phyloP scores from a whole-genome alignment of 2,888 invertebrate species.

The Sussaba pulchella region DNA sequence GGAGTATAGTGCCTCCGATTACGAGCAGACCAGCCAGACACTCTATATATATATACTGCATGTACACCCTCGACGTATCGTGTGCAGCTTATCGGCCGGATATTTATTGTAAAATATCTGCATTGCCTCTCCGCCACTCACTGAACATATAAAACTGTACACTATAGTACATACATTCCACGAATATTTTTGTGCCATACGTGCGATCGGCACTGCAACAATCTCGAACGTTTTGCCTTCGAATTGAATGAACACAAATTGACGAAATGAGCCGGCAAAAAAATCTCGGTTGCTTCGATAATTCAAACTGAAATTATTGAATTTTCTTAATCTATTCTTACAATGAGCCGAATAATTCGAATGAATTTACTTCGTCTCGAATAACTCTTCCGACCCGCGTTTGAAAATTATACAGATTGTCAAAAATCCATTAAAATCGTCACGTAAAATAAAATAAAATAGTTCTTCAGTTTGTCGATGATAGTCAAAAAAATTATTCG shows the following conservation, averaged over 20 bases:
- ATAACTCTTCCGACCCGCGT: too few relatives aligned
- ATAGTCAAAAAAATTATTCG: background rate
- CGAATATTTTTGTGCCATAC: conserved; percentile 4
- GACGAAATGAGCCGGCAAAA: conserved; percentile 37
- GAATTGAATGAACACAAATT: conserved; percentile 70
- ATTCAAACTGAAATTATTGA: too few relatives aligned
- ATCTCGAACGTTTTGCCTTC: conserved; percentile 68
- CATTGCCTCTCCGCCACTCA: conserved; percentile 70
- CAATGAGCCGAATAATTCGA: too few relatives aligned
- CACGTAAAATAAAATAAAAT: too few relatives aligned
- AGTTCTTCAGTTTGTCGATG: background rate
- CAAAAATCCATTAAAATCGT: background rate
- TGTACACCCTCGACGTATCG: conserved; percentile 69
- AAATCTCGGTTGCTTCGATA: conserved; percentile 15
- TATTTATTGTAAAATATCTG: conserved; percentile 81
- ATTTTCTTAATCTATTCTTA: too few relatives aligned
- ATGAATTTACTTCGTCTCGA: too few relatives aligned
- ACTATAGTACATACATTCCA: conserved; percentile 14
- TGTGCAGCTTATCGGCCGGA: conserved; percentile 80
- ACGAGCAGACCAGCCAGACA: conserved; percentile 71
- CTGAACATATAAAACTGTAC: conserved; percentile 47
- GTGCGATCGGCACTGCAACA: conserved; percentile 38
- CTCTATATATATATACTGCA: conserved; percentile 34
- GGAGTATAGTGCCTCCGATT: background rate
- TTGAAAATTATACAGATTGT: too few relatives aligned